A percentile compares a stretch with the other conserved stretches of the same genome.
These are phyloP conservation scores for Zapornia atra DNA, from an alignment of 2,113 vertebrate species.

Conservation along the genomic window DNA sequence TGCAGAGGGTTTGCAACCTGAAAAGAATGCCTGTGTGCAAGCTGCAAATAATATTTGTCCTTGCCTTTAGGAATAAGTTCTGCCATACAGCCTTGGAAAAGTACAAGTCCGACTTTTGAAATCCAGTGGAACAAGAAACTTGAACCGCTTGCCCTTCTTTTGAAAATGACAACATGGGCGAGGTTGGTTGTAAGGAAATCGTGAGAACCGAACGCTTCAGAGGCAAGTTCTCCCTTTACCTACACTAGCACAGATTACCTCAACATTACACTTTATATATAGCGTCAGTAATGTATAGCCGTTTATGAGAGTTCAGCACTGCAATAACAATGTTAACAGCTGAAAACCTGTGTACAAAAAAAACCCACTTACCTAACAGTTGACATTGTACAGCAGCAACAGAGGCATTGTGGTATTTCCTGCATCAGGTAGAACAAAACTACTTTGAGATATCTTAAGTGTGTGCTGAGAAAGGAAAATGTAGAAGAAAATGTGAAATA, in stretches of 20 bases:
- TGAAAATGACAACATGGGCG: background rate
- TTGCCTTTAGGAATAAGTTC: background rate
- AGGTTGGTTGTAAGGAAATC: background rate
- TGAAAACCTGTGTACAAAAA: background rate
- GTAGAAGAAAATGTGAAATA: background rate
- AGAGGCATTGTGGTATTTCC: background rate
- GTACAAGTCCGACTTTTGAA: background rate
- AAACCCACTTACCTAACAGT: background rate
- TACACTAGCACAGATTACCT: background rate
- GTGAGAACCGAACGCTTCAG: background rate
- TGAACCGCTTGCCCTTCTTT: background rate
- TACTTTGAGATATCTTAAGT: background rate
- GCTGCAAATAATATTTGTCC: background rate
- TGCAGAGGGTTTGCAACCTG: background rate
- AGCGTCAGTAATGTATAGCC: too few relatives aligned
- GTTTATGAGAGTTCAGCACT: background rate
- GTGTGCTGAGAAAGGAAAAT: background rate
- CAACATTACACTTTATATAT: background rate
- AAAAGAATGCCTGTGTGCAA: background rate
- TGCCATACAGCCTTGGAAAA: background rate
- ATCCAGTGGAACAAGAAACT: background rate
- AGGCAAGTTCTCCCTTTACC: background rate
- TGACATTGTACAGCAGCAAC: background rate
- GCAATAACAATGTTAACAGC: background rate
- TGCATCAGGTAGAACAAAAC: background rate